phyloP scores from a whole-genome alignment of 1,140 invertebrate genomes.

The Aphis gossypii region DNA sequence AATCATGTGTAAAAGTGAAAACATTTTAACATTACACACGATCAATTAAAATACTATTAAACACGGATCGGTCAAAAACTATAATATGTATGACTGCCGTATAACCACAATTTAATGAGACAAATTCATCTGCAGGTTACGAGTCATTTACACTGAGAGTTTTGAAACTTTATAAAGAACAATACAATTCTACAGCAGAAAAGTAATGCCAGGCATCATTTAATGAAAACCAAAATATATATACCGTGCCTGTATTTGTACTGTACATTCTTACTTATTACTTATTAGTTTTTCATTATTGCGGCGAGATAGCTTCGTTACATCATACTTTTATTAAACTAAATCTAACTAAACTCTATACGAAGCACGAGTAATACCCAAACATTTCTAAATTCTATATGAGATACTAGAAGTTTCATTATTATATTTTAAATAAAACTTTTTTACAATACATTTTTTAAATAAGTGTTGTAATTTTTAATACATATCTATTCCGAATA shows the following conservation, averaged over 20 bases:
- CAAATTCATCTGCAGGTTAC: neutral
- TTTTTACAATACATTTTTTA: neutral
- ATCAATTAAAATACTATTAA: slow-evolving; percentile 14
- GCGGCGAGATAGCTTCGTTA: neutral
- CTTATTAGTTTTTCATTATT: neutral
- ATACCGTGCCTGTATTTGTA: neutral
- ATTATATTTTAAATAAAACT: neutral
- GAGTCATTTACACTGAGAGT: neutral
- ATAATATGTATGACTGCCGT: neutral
- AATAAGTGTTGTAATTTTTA: neutral
- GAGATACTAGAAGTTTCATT: neutral
- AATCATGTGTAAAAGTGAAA: slow-evolving; percentile 18
- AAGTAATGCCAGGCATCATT: neutral
- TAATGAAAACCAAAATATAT: neutral
- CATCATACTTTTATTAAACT: neutral
- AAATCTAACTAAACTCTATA: neutral
- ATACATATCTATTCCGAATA: neutral
- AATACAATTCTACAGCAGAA: neutral
- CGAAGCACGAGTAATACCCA: neutral
- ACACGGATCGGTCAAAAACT: neutral
- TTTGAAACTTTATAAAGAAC: slow-evolving; percentile 34
- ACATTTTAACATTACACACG: neutral
- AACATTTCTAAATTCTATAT: neutral
- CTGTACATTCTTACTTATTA: neutral
- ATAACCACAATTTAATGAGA: slow-evolving; percentile 23